Percentiles rank a stretch among this genome's conserved stretches.
Evolutionary conservation across 2,888 invertebrate species (phyloP).

Genomic region (Lordiphosa andalusiaca): DNA sequence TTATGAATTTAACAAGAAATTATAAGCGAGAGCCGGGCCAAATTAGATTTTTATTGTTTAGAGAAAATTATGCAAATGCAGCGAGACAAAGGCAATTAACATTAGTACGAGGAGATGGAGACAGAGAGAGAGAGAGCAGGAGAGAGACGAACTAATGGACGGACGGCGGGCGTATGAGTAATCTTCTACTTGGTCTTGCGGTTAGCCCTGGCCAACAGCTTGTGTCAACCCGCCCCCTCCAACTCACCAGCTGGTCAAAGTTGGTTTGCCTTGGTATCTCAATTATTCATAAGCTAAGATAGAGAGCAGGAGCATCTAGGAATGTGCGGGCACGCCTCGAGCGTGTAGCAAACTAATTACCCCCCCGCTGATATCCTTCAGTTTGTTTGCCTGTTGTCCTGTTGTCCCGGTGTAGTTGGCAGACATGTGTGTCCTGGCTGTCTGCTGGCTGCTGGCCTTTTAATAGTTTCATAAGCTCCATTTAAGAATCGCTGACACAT

Average conservation of each 20-base stretch:
- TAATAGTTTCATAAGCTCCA: slow-evolving; percentile 80
- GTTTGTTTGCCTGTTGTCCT: slow-evolving; percentile 29
- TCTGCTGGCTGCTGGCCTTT: slow-evolving; percentile 45
- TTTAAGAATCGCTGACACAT: slow-evolving; percentile 80
- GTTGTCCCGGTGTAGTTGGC: slow-evolving; percentile 16
- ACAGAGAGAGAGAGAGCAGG: slow-evolving; percentile 21
- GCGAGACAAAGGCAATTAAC: slow-evolving; percentile 64
- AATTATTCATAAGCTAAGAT: slow-evolving; percentile 64
- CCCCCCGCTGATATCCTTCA: slow-evolving; percentile 33
- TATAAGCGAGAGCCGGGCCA: slow-evolving; percentile 56
- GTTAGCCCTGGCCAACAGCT: slow-evolving; percentile 34
- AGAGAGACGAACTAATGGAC: slow-evolving; percentile 41
- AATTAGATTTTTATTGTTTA: slow-evolving; percentile 79
- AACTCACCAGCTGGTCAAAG: slow-evolving; percentile 56
- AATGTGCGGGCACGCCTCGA: slow-evolving; percentile 52
- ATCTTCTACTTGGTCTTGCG: slow-evolving; percentile 53
- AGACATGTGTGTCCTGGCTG: slow-evolving; percentile 32
- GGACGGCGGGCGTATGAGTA: slow-evolving; percentile 73
- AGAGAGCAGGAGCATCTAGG: slow-evolving; percentile 15
- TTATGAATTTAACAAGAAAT: slow-evolving; percentile 79
- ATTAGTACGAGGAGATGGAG: slow-evolving; percentile 42
- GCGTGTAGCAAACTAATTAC: slow-evolving; percentile 72
- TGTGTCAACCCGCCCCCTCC: slow-evolving; percentile 38
- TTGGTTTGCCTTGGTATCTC: slow-evolving; percentile 38
- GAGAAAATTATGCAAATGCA: slow-evolving; percentile 78